Conservation (phyloP, 2,888 invertebrate genomes). For the Synanthedon formicaeformis region DNA sequence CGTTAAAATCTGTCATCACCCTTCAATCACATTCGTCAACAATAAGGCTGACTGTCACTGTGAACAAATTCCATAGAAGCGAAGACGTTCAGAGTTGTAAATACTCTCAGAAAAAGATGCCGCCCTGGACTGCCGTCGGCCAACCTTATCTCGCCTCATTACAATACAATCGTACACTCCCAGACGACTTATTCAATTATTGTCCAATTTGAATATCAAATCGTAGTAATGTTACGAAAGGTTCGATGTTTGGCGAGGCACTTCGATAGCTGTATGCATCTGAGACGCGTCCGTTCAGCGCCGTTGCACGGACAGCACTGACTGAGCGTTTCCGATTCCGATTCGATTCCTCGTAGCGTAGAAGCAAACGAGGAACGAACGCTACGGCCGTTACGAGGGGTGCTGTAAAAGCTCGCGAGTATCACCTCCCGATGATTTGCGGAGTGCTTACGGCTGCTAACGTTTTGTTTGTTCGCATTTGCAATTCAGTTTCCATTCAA, state of each 20-base stretch:
- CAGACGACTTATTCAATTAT: conserved; percentile 31
- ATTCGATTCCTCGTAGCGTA: conserved; percentile 20
- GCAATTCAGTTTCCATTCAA: conserved; percentile 18
- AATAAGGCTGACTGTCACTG: conserved; percentile 24
- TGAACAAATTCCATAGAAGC: conserved; percentile 27
- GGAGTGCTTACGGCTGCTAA: conserved; percentile 10
- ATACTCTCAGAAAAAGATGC: conserved; percentile 7
- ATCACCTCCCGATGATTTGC: conserved; percentile 16
- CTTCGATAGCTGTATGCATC: conserved; percentile 11
- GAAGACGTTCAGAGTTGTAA: conserved; percentile 10
- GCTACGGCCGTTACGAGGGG: conserved; percentile 51
- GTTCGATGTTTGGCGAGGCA: conserved; percentile 12
- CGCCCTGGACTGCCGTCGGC: conserved; percentile 15
- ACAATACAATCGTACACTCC: conserved; percentile 38
- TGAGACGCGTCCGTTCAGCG: conserved; percentile 29
- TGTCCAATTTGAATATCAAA: conserved; percentile 43
- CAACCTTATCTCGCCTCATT: conserved; percentile 22
- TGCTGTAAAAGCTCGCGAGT: conserved; percentile 47
- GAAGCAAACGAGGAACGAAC: conserved; percentile 10
- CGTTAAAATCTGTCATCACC: conserved; percentile 35
- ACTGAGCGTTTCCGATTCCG: conserved; percentile 10
- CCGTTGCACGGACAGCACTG: conserved; percentile 41
- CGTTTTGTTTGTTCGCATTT: conserved; percentile 3
- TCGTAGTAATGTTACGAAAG: conserved; percentile 32
- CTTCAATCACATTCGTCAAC: conserved; percentile 37